Conservation (phyloP, 2,797 vertebrate species). For the Catamblyrhynchus diadema region DNA sequence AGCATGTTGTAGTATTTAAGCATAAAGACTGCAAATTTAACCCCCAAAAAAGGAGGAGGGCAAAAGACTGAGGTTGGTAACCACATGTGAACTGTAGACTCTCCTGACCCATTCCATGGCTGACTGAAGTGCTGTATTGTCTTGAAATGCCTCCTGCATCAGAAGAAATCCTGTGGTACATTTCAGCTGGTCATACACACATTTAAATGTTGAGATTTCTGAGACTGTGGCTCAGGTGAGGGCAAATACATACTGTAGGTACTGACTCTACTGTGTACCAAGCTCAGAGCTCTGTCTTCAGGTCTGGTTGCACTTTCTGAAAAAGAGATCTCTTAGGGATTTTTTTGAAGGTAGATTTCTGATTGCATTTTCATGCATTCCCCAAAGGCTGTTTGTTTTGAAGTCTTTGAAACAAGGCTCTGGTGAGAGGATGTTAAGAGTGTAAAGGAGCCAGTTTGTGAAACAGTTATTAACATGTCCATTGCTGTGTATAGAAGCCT, state of each 20-base stretch:
- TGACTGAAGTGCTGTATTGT: background rate
- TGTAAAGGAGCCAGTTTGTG: background rate
- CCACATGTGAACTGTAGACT: background rate
- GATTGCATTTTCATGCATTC: background rate
- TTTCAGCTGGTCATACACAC: background rate
- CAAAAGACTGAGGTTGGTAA: background rate
- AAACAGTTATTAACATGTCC: background rate
- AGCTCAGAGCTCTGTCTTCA: background rate
- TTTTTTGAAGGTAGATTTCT: background rate
- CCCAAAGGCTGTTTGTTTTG: background rate
- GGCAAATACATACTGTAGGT: background rate
- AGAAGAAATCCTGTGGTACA: background rate
- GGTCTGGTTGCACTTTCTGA: background rate
- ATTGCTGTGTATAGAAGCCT: background rate
- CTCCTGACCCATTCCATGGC: background rate
- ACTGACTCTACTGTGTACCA: rapidly evolving
- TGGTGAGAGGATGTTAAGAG: background rate
- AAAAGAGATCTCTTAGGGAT: background rate
- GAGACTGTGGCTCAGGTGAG: background rate
- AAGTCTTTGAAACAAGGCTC: background rate
- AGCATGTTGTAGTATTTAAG: background rate
- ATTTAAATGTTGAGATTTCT: background rate
- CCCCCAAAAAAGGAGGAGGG: background rate
- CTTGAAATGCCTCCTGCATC: background rate
- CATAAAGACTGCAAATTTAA: background rate